Conservation (phyloP, 92 coral and sea anemone species). For the Muricea muricata region DNA sequence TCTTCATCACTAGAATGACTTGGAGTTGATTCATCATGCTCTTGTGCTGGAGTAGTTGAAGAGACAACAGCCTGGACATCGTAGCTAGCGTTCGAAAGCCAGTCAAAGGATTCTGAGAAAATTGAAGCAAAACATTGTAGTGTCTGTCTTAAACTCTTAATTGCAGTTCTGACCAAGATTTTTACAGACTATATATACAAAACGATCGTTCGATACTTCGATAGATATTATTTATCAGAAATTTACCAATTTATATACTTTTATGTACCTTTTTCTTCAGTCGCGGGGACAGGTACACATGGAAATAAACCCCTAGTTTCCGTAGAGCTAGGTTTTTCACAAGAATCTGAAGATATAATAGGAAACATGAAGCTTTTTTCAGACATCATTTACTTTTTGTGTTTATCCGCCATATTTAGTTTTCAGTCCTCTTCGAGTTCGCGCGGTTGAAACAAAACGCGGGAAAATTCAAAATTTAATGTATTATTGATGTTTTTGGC, state of each 20-base stretch:
- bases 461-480: constrained; percentile 5
- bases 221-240: too few species aligned
- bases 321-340: background rate
- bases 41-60: background rate
- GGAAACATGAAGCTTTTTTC: constrained; percentile 51
- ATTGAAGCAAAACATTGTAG: background rate
- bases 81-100: constrained; percentile 78
- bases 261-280: constrained; percentile 21
- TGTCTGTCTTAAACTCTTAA: background rate
- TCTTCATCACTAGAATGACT: constrained; percentile 2
- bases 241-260: too few species aligned
- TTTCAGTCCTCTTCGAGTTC: constrained; percentile 49
- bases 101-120: constrained; percentile 59
- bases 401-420: constrained; percentile 49
- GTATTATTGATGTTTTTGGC: too few species aligned
- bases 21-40: background rate
- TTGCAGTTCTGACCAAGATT: background rate
- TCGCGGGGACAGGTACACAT: constrained; percentile 13
- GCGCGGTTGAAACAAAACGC: constrained; percentile 45
- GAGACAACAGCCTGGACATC: background rate
- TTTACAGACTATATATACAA: background rate
- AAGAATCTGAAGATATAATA: constrained; percentile 22
- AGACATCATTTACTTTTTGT: constrained; percentile 1
- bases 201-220: background rate
- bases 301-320: constrained; percentile 46